Evolutionary conservation across 2,888 invertebrate species (phyloP).

Genomic region (Panzeria rudis): DNA sequence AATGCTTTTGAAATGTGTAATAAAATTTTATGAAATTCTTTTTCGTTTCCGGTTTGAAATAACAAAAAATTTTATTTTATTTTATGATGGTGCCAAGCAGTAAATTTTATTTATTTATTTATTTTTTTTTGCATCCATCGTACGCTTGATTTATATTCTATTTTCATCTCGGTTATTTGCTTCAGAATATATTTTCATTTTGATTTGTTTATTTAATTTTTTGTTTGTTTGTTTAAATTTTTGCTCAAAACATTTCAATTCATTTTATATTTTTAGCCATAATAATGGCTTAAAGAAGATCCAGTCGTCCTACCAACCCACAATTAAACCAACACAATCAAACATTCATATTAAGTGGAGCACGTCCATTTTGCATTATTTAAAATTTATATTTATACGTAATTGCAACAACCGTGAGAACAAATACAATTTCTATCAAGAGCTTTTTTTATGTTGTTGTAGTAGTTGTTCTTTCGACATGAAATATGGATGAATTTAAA

Average conservation of each 20-base stretch:
- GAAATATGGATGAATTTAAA: conserved; percentile 26
- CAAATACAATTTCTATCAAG: conserved; percentile 35
- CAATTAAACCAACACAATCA: conserved; percentile 2
- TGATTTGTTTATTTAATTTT: conserved; percentile 41
- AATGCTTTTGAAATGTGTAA: conserved; percentile 26
- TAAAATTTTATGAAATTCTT: conserved; percentile 45
- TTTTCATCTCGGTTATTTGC: conserved; percentile 42
- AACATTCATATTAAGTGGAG: conserved; percentile 57
- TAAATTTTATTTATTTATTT: conserved; percentile 11
- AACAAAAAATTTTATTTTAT: conserved; percentile 24
- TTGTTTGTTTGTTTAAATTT: not conserved
- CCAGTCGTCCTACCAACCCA: not conserved
- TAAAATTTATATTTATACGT: conserved; percentile 66
- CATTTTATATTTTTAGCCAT: conserved; percentile 27
- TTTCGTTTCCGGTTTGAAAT: conserved; percentile 56
- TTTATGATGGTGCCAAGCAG: conserved; percentile 16
- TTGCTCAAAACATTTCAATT: conserved; percentile 7
- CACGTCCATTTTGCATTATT: conserved; percentile 71
- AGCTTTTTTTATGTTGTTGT: not conserved
- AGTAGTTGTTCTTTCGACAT: not conserved
- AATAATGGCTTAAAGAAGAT: conserved; percentile 24
- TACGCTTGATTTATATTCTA: conserved; percentile 50
- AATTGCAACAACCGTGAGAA: conserved; percentile 68
- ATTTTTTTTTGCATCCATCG: not conserved
- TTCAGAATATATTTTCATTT: conserved; percentile 58